phyloP scores from a whole-genome alignment of 35 echinoderm and acorn worm genomes.

The Lytechinus pictus region DNA sequence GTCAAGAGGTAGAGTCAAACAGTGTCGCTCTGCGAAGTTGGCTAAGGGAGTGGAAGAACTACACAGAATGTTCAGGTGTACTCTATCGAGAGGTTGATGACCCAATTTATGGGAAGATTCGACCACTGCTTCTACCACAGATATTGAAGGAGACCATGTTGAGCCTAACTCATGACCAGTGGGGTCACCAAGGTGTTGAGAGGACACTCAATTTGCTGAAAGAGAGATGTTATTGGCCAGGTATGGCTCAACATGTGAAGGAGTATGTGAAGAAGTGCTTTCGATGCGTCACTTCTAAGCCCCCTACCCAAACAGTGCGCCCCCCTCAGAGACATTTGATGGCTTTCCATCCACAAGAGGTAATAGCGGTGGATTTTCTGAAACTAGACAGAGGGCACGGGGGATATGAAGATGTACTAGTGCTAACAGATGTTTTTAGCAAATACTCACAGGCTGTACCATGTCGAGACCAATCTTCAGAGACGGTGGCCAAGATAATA shows the following conservation, averaged over 20 bases:
- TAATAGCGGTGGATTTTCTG: no score
- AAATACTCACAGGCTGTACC: no score
- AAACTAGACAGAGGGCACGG: no score
- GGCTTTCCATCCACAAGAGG: no score
- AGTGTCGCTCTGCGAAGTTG: background rate
- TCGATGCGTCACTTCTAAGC: slow-evolving; percentile 55
- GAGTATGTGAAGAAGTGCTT: slow-evolving; percentile 54
- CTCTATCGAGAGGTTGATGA: no score
- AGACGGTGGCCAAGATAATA: no score
- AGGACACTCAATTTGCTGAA: slow-evolving; percentile 50
- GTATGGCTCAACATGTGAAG: slow-evolving; percentile 38
- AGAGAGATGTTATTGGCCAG: slow-evolving; percentile 66
- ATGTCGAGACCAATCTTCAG: no score
- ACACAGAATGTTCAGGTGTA: background rate
- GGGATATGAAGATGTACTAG: no score
- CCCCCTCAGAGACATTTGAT: slow-evolving; percentile 50
- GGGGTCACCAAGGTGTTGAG: slow-evolving; percentile 46
- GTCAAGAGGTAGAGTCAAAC: background rate
- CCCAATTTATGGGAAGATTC: background rate
- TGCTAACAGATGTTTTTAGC: no score
- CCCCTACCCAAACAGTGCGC: slow-evolving; percentile 41
- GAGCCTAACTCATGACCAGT: slow-evolving; percentile 60
- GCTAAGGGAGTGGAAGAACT: background rate
- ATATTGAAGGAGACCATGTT: slow-evolving; percentile 26
- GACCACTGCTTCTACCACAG: slow-evolving; percentile 61